Evolutionary conservation across 2,113 vertebrate species (phyloP).

Genomic region (Sinocyclocheilus grahami): DNA sequence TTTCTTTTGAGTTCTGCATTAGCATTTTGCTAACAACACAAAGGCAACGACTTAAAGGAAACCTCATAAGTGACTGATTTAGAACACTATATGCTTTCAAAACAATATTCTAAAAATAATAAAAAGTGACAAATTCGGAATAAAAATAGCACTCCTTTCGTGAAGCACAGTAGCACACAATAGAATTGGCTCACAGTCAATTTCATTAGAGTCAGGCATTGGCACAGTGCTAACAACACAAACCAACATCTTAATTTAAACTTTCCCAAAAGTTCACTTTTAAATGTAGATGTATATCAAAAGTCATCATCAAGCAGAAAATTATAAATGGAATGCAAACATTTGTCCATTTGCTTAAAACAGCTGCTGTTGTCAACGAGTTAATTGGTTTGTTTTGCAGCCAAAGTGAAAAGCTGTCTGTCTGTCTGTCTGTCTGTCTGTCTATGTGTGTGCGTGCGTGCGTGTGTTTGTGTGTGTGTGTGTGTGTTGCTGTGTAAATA

Average conservation of each 20-base stretch:
- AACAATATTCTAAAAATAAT: too few species aligned
- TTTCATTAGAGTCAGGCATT: neutral
- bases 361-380: neutral
- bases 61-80: neutral
- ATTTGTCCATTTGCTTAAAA: constrained; percentile 26
- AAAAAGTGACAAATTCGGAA: too few species aligned
- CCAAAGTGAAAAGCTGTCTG: constrained; percentile 14
- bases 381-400: constrained; percentile 32
- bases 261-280: neutral
- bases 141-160: neutral
- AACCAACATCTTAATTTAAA: neutral
- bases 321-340: neutral
- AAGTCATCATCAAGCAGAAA: constrained; percentile 17
- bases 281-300: neutral
- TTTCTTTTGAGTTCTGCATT: too few species aligned
- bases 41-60: too few species aligned
- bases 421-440: too few species aligned
- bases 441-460: too few species aligned
- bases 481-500: constrained; percentile 10
- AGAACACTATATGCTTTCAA: too few species aligned
- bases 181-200: neutral
- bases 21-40: too few species aligned
- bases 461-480: constrained; percentile 38
- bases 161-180: neutral
- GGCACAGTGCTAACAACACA: neutral